phyloP scores from a whole-genome alignment of 2,113 vertebrate species.

The Notiomystis cincta region DNA sequence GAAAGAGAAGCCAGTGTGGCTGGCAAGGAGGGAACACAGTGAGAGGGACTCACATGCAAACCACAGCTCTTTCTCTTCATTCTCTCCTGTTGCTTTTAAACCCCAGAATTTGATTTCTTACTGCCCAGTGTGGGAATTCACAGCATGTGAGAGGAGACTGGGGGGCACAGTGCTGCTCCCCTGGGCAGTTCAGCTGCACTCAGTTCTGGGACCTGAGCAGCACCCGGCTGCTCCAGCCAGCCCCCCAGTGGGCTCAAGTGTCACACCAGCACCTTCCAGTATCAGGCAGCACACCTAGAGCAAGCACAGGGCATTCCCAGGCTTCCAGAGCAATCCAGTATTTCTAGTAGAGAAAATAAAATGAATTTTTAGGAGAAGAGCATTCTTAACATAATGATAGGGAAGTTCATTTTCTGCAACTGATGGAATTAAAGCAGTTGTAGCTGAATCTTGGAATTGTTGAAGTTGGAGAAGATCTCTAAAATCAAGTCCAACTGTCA shows the following conservation, averaged over 20 bases:
- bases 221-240: background rate
- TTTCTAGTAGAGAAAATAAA: background rate
- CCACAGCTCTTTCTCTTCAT: background rate
- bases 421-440: background rate
- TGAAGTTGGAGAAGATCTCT: background rate
- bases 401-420: background rate
- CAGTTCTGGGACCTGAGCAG: background rate
- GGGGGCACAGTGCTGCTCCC: background rate
- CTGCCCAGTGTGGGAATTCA: background rate
- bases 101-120: background rate
- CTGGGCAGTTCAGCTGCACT: background rate
- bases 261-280: background rate
- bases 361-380: background rate
- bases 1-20: background rate
- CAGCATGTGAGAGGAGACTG: background rate
- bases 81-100: background rate
- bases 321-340: background rate
- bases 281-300: accelerated
- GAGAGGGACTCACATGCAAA: background rate
- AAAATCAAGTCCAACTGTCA: background rate
- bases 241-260: background rate
- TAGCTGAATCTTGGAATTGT: background rate
- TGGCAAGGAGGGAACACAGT: background rate
- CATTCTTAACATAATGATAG: background rate
- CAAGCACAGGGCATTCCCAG: background rate